Percentiles rank a stretch among this genome's conserved stretches.
Evolutionary conservation across 1,140 invertebrate species (phyloP).

Genomic region (Drosophila grimshawi): DNA sequence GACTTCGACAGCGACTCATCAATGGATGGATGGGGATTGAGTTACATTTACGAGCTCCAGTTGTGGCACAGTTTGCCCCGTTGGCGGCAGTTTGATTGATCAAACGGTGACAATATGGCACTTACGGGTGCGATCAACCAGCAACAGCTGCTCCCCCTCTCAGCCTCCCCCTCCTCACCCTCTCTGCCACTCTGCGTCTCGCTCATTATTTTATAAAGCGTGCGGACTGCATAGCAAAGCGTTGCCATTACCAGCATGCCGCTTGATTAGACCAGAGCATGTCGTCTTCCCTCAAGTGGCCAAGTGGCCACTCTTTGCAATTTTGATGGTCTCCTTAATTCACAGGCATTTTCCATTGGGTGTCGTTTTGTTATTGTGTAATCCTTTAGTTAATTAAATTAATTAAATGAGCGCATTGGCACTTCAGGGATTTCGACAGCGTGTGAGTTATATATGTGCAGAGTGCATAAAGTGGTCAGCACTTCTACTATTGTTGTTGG

Average conservation of each 20-base stretch:
- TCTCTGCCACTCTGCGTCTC: constrained; percentile 5
- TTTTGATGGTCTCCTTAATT: constrained; percentile 51
- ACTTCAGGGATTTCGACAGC: constrained; percentile 60
- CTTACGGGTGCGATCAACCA: constrained; percentile 78
- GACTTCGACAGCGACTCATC: constrained; percentile 41
- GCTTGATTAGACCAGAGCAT: constrained; percentile 64
- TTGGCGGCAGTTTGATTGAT: constrained; percentile 76
- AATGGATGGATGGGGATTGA: constrained; percentile 68
- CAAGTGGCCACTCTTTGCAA: not conserved
- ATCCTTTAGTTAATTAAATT: constrained; percentile 80
- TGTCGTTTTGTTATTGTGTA: constrained; percentile 53
- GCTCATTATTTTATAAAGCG: constrained; percentile 81
- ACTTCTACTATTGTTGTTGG: not conserved
- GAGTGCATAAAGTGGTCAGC: constrained; percentile 49
- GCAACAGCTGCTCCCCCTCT: constrained; percentile 4
- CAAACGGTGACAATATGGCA: constrained; percentile 83
- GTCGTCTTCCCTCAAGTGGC: not conserved
- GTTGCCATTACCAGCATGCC: constrained; percentile 74
- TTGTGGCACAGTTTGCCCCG: constrained; percentile 26
- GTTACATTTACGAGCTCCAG: constrained; percentile 77
- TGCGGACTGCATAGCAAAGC: constrained; percentile 81
- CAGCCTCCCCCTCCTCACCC: constrained; percentile 14
- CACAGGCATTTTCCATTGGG: constrained; percentile 43
- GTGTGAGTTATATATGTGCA: constrained; percentile 36
- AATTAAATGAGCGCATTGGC: constrained; percentile 70